Base-by-base conservation (phyloP, 2,797 vertebrate genomes). In the Chaenodraco wilsoni region DNA sequence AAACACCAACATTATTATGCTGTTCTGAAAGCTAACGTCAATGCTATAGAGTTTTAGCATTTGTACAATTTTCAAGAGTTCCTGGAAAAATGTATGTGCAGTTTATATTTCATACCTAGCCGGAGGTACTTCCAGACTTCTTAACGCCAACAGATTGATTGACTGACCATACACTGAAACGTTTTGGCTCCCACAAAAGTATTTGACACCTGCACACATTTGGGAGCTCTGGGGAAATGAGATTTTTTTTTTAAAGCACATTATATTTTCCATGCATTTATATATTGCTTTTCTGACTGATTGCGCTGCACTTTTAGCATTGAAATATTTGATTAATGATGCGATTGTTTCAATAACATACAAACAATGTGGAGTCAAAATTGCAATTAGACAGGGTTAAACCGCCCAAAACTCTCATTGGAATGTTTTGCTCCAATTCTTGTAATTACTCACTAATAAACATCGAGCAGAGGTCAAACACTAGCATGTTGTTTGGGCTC, bases 361-460 rank as follows among this genome's bases (percentile, higher is more conserved):
- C 44, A 70, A 83, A 79, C 77, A 82, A 65, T 4, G 17, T 57
- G 44, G 57, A 55, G 21, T 71, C 71, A 83, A 65, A 70, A 41
- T 19, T 52, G 49, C 43, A 72, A 79, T 87, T 75, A 75, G 9
- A 79, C 65, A 69, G 57, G 64, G 45, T 65, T 12, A 54, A 23
- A 85, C 55, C 6, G 14, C 37, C 54, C 10, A 46, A 50, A 67
- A 65, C 33, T 79, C 79, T 73, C 58, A 46, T 67, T 9, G 65
- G 64, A 84, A 70, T 78, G 51, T 59, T 73, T 84, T 21, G 54
- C 37, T 58, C 62, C 41, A 68, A 14, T 61, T 79, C 40, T 58
- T 46, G n/a, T 69, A 75, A 87, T 82, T 81, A 69, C 65, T 65
- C 15, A 37, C 62, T 88, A 81, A 88, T 85, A 78, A 78, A 59